Percentiles rank a stretch among this genome's conserved stretches.
Conservation (phyloP, 2,113 vertebrate genomes). For the Euleptes europaea region DNA sequence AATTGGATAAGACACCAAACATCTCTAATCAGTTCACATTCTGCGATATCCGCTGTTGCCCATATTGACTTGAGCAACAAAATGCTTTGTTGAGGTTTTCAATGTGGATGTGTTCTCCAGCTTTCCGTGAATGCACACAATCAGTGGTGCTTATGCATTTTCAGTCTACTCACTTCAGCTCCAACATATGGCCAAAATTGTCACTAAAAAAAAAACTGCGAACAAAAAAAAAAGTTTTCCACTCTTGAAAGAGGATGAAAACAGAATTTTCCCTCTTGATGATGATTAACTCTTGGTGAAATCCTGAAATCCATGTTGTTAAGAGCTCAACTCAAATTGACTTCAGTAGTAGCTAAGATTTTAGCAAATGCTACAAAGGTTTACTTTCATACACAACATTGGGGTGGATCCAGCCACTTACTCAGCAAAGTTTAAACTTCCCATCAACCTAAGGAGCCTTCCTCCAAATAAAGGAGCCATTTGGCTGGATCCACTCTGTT, state of each 20-base stretch:
- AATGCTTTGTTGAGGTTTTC: background rate
- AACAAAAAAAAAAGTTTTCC: constrained; percentile 48
- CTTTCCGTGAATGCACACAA: background rate
- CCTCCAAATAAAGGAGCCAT: too few relatives aligned
- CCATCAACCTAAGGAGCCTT: too few relatives aligned
- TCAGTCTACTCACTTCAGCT: background rate
- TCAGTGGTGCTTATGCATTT: background rate
- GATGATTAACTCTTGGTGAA: constrained; percentile 21
- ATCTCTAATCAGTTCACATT: background rate
- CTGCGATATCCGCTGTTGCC: background rate
- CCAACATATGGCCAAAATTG: background rate
- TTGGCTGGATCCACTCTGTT: too few relatives aligned
- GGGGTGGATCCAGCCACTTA: too few relatives aligned
- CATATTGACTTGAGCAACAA: background rate
- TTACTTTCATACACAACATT: background rate
- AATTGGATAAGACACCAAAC: background rate
- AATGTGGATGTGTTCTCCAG: background rate
- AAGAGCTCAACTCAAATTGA: background rate
- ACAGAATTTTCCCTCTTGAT: constrained; percentile 35
- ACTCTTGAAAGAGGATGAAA: constrained; percentile 38
- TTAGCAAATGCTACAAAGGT: constrained; percentile 44
- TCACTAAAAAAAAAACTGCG: constrained; percentile 59
- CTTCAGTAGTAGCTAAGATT: background rate
- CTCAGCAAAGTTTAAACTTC: too few relatives aligned
- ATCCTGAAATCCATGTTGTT: background rate